Evolutionary conservation across 35 echinoderm and acorn worm species (phyloP), one percentile per base, ranked within the genome.

Genomic region (Strongylocentrotus purpuratus): DNA sequence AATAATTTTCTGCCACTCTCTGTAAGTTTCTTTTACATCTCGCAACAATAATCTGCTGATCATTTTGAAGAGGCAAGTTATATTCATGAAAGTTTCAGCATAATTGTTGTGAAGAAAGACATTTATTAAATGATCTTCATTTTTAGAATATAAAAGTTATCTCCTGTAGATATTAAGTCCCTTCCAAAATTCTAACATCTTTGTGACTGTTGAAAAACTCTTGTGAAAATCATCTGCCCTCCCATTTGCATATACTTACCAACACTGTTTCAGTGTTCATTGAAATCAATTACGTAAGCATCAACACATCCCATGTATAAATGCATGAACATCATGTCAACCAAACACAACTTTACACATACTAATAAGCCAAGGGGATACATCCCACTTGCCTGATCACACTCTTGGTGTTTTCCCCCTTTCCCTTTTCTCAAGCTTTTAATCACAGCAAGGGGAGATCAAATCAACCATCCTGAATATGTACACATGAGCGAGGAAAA

Each of bases 311-410:
- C 25, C 65, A 78, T 78, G 65, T 28, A 78, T 78, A 78, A 55
- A 78, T 78, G 65, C 20, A 78, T 78, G 61, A 5, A 78, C 7
- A 31, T 33, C 87, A 45, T 46, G 87, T 89, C 87, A 89, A 89
- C 33, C 87, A 46, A 45, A 46, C 4, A 45, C 12, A 89, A 89
- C 2, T 46, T 89, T 46, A 46, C 87, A 46, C 87, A 33, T 46
- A 89, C 87, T 46, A 89, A 89, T 89, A 46, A 89, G 33, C 32
- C 87, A 46, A 89, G 87, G 87, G 32, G 45, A 45, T 46, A 89
- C 32, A 46, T 89, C 87, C 87, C 87, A 78, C 65, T 28, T 5
- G 22, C 65, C n/a, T 78, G 20, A 78, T 78, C 65, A 78, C 65
- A 78, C 87, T 31, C 87, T 89, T 35, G 14, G 87, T 46, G 33